These are phyloP conservation scores for Leucopsar rothschildi DNA, from an alignment of 2,113 vertebrate species.

Conservation along the genomic window DNA sequence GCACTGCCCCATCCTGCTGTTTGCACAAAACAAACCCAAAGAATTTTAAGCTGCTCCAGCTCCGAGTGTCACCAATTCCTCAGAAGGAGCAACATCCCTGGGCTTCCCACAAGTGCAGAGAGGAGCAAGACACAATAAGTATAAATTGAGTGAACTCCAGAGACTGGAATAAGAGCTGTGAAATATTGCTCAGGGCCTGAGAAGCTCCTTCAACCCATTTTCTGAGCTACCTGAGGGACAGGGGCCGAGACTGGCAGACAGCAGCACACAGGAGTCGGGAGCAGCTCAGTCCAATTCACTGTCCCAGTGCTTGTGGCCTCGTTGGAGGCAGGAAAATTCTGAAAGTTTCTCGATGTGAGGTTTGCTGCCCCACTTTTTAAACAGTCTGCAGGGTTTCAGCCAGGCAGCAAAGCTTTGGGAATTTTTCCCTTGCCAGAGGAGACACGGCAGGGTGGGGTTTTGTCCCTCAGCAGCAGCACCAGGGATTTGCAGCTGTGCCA, in stretches of 20 bases:
- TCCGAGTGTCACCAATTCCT: background rate
- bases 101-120: background rate
- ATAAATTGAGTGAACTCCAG: slow-evolving; percentile 24
- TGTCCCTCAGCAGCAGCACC: background rate
- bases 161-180: background rate
- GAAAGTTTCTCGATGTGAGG: background rate
- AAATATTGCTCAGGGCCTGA: background rate
- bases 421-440: background rate
- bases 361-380: slow-evolving; percentile 31
- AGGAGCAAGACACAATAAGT: background rate
- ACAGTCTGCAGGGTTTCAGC: background rate
- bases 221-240: slow-evolving; percentile 11
- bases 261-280: background rate
- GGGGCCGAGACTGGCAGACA: background rate
- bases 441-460: fast-evolving
- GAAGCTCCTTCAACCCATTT: slow-evolving; percentile 28
- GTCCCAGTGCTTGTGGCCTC: slow-evolving; percentile 47
- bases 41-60: background rate
- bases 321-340: background rate
- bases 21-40: background rate
- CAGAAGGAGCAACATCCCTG: background rate
- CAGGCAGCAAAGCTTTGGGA: background rate
- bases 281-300: background rate
- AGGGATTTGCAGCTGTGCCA: fast-evolving
- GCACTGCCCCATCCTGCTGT: background rate